Evolutionary conservation across 2,888 invertebrate species (phyloP).

Genomic region (Gnatocerus cornutus): DNA sequence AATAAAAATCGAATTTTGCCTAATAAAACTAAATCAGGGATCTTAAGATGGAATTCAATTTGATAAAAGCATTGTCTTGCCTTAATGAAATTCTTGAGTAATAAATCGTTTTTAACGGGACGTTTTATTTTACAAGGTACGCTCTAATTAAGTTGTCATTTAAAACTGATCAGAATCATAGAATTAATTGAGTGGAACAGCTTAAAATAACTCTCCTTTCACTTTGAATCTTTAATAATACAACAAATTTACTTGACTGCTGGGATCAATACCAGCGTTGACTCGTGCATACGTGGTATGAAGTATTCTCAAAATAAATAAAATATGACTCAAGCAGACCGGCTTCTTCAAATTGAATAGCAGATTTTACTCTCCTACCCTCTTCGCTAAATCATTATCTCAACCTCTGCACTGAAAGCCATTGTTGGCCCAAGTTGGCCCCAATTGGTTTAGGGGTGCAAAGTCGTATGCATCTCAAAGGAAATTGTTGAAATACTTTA

Average conservation of each 20-base stretch:
- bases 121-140: slow-evolving; percentile 15
- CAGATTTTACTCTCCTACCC: slow-evolving; percentile 10
- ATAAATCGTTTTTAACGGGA: slow-evolving; percentile 14
- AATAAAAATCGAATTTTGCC: slow-evolving; percentile 26
- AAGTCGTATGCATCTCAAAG: slow-evolving; percentile 11
- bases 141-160: slow-evolving; percentile 27
- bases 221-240: slow-evolving; percentile 25
- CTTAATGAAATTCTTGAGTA: slow-evolving; percentile 32
- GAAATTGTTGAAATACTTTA: slow-evolving; percentile 12
- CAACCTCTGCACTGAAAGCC: slow-evolving; percentile 1
- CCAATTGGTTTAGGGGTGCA: slow-evolving; percentile 14
- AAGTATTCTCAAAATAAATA: slow-evolving; percentile 21
- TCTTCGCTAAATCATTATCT: slow-evolving; percentile 21
- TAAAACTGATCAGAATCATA: slow-evolving; percentile 20
- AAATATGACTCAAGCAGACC: slow-evolving; percentile 17
- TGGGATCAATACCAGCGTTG: slow-evolving; percentile 31
- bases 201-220: slow-evolving; percentile 13
- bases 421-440: slow-evolving; percentile 6
- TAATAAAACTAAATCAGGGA: slow-evolving; percentile 32
- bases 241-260: slow-evolving; percentile 20
- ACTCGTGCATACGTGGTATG: slow-evolving; percentile 15
- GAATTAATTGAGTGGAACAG: not conserved
- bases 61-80: slow-evolving; percentile 30
- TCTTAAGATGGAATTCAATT: slow-evolving; percentile 27
- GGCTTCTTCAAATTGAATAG: slow-evolving; percentile 17